Conservation (phyloP, 2,113 vertebrate species). For the Bubo bubo region DNA sequence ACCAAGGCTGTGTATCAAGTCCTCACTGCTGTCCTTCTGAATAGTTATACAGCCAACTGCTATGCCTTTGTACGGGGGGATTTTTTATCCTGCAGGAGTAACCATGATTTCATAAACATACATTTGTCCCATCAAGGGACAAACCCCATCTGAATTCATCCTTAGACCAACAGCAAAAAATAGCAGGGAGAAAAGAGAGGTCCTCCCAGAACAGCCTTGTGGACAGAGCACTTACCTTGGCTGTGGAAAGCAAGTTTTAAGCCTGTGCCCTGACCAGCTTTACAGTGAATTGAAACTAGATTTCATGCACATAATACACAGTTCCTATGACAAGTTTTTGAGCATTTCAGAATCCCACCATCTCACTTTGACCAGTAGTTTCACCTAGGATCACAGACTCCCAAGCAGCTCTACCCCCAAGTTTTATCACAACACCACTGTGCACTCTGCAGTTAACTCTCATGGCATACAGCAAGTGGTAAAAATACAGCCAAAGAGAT, state of each 20-base stretch:
- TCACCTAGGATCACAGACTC: neutral
- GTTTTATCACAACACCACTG: neutral
- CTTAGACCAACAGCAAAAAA: neutral
- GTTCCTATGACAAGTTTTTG: neutral
- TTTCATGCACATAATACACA: neutral
- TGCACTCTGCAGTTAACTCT: fast-evolving
- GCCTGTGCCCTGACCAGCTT: neutral
- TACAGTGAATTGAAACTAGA: neutral
- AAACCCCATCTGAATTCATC: neutral
- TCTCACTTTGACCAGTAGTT: neutral
- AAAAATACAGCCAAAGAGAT: neutral
- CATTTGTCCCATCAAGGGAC: neutral
- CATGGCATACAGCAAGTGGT: neutral
- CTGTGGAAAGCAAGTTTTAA: neutral
- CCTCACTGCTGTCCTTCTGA: neutral
- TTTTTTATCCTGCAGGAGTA: neutral
- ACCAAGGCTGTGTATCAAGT: neutral
- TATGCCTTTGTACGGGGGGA: neutral
- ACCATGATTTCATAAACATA: neutral
- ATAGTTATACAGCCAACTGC: neutral
- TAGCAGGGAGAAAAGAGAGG: neutral
- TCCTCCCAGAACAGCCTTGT: neutral
- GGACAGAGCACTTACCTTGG: neutral
- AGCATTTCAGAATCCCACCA: neutral
- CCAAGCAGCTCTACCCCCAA: neutral